A percentile compares a stretch with the other conserved stretches of the same genome.
Conservation (phyloP, 1,140 invertebrate species). For the Caenorhabditis latens region DNA sequence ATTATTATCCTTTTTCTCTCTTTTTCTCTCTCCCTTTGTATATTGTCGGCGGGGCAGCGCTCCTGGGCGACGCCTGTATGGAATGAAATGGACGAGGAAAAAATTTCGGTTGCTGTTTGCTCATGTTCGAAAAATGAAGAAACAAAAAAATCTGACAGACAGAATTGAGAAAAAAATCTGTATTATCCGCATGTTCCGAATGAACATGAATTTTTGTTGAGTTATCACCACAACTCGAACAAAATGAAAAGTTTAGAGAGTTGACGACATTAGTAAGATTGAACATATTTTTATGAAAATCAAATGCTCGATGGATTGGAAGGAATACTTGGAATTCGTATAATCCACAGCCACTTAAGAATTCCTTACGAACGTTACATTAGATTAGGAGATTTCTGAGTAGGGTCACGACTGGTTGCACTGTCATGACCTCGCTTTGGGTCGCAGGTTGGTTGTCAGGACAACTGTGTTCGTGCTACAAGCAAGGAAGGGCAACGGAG, state of each 20-base stretch:
- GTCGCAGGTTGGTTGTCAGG: background rate
- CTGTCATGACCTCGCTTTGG: background rate
- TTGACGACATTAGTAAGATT: no score
- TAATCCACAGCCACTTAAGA: no score
- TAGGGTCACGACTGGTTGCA: background rate
- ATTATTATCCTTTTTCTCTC: constrained; percentile 50
- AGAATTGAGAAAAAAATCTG: background rate
- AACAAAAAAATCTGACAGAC: background rate
- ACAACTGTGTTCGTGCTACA: background rate
- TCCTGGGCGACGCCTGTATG: constrained; percentile 50
- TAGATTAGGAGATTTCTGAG: no score
- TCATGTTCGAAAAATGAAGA: constrained; percentile 38
- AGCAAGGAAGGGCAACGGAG: background rate
- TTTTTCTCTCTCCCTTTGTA: constrained; percentile 12
- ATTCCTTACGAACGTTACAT: no score
- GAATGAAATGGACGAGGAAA: constrained; percentile 1
- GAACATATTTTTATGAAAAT: no score
- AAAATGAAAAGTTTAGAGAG: no score
- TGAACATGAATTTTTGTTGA: no score
- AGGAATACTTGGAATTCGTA: no score
- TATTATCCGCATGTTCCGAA: no score
- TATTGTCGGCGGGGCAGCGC: background rate
- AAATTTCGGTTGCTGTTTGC: constrained; percentile 44
- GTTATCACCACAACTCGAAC: no score
- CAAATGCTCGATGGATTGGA: no score